Evolutionary conservation across 2,888 invertebrate species (phyloP), one percentile per base, ranked within the genome.

Genomic region (Troides oblongomaculatus): DNA sequence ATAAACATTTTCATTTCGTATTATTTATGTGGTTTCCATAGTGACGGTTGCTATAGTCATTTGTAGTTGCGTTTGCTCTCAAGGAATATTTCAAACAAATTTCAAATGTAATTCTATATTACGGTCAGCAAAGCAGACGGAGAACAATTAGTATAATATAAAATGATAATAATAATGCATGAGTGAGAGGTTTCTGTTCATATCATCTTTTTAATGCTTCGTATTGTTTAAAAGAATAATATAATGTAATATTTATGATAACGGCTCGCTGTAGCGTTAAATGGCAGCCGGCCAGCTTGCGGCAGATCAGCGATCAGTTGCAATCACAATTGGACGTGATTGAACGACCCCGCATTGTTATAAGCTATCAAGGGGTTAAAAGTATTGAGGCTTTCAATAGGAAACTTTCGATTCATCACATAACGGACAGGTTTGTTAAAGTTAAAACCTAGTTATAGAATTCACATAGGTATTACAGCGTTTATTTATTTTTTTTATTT

Each of bases 301-400:
- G 53, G 64, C 18, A 18, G 60, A 50, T 50, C 43, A 64, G 39
- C 39, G 23, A 53, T 56, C 50, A 17, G n/a, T 63, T 59, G 68
- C 68, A 60, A 64, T 68, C 36, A 64, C 63, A 36, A 68, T 64
- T 60, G 23, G 50, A 59, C 60, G 23, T 64, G 68, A 68, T 63
- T 63, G 68, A 68, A 68, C 58, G 50, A 46, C 50, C 50, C 25
- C 30, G 50, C 36, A 63, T 68, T 68, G 63, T 68, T 60, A 53
- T 25, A 46, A 62, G 50, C 25, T 17, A 50, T 46, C 18, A 14
- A 50, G 50, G 57, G 21, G 2, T 21, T 3, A 21, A n/a, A 18
- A n/a, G 18, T 56, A 56, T 57, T 8, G 18, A 23, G 21, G 7
- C 6, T 57, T 57, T 1, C 17, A 17, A 17, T 50, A 14, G 50